Evolutionary conservation across 2,888 invertebrate species (phyloP), one percentile per base, ranked within the genome.

Genomic region (Folsomia manolachei): DNA sequence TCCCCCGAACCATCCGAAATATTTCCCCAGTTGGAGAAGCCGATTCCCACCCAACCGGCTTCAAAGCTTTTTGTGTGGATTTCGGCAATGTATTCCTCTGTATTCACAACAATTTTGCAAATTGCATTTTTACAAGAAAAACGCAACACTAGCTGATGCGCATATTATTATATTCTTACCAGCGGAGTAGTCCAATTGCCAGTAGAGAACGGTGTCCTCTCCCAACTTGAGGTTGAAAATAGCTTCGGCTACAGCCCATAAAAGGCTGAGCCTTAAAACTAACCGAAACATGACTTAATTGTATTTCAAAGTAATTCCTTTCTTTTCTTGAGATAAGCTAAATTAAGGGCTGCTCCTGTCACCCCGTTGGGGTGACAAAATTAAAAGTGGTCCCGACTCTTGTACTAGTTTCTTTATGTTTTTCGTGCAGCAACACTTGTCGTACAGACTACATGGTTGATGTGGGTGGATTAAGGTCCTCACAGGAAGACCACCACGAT

Each of bases 1-100:
- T 80, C 80, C 24, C 79, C 80, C n/a, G 78, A 73, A 2, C 80
- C 80, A 64, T 80, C 80, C 14, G 77, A 76, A 39, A 79, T 63
- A 65, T 80, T 76, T 63, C 80, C 80, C 27, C 65, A 19, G 53
- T 77, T 76, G 0, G 80, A 80, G 39, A 80, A 80, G 23, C 80
- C 80, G 27, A 80, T 72, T 26, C 78, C 80, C 24, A 78, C 75
- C 80, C 80, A 80, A 18, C 78, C 75, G 2, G 71, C 69, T 27
- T 75, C 71, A 21, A 74, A 27, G 61, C 77, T 75, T 71, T 73
- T 77, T 1, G 76, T 69, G 39, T 80, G 80, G 23, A 80, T 69
- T 74, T 80, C 80, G n/a, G 78, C 78, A 14, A 76, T 61, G 53
- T 78, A 77, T n/a, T 80, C 80, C 14, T 75, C 80, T 80, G 51